Evolutionary conservation across 64 coral and sea anemone species (phyloP).

Genomic region (Stylophora pistillata): DNA sequence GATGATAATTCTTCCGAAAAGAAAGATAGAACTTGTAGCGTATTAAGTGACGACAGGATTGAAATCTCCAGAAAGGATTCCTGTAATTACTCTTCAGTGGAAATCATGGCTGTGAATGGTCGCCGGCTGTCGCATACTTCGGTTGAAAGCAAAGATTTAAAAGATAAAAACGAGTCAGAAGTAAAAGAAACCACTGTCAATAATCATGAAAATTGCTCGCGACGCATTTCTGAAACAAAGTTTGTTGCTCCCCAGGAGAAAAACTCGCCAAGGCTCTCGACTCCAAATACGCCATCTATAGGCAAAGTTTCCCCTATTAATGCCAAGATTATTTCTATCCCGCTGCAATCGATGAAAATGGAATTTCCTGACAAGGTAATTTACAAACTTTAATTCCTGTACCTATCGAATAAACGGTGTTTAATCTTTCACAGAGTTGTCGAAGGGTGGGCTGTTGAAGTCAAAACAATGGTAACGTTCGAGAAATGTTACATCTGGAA

Average conservation of each 20-base stretch:
- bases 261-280: neutral
- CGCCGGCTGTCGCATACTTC: constrained; percentile 28
- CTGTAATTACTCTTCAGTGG: constrained; percentile 14
- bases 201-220: neutral
- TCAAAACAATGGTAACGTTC: too few species aligned
- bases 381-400: neutral
- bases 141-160: constrained; percentile 19
- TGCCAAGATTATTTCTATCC: constrained; percentile 41
- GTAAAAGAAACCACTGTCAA: neutral
- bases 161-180: neutral
- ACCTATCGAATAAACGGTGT: neutral
- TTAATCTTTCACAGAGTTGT: neutral
- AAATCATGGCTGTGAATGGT: constrained; percentile 22
- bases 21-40: constrained; percentile 10
- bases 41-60: constrained; percentile 24
- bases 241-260: neutral
- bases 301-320: constrained; percentile 35
- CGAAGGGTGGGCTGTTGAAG: too few species aligned
- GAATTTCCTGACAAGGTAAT: constrained; percentile 25
- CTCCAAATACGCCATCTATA: neutral
- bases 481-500: too few species aligned
- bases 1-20: neutral
- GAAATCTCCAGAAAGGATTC: constrained; percentile 37
- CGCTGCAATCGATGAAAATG: constrained; percentile 5
- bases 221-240: neutral